These are phyloP conservation scores for Catharus minimus DNA, from an alignment of 2,113 vertebrate species.

Conservation along the genomic window DNA sequence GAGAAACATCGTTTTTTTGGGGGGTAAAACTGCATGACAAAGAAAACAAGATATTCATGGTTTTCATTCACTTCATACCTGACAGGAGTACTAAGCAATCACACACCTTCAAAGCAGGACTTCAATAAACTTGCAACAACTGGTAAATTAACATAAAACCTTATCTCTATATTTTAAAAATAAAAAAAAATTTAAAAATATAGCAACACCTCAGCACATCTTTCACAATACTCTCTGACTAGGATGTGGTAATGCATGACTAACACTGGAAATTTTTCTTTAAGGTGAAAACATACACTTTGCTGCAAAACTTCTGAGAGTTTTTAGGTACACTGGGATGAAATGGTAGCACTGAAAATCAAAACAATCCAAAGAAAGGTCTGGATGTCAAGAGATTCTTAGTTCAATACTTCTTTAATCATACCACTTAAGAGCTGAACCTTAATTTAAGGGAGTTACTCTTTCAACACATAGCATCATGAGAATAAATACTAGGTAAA, in stretches of 20 bases:
- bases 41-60: not conserved
- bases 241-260: not conserved
- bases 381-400: not conserved
- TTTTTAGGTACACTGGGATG: not conserved
- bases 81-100: not conserved
- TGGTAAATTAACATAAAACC: not conserved
- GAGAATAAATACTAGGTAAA: not conserved
- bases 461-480: not conserved
- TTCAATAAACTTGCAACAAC: not conserved
- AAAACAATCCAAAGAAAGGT: not conserved
- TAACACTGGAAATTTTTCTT: not conserved
- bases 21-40: not conserved
- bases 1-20: no score
- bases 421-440: not conserved
- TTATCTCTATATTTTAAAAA: not conserved
- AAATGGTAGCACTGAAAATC: not conserved
- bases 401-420: not conserved
- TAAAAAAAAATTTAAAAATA: not conserved
- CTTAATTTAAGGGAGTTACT: not conserved
- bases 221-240: not conserved
- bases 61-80: not conserved
- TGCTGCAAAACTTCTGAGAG: not conserved
- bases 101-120: not conserved
- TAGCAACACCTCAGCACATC: not conserved
- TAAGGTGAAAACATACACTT: not conserved